Conservation (phyloP, 1,140 invertebrate species). For the Archivesica marissinica region DNA sequence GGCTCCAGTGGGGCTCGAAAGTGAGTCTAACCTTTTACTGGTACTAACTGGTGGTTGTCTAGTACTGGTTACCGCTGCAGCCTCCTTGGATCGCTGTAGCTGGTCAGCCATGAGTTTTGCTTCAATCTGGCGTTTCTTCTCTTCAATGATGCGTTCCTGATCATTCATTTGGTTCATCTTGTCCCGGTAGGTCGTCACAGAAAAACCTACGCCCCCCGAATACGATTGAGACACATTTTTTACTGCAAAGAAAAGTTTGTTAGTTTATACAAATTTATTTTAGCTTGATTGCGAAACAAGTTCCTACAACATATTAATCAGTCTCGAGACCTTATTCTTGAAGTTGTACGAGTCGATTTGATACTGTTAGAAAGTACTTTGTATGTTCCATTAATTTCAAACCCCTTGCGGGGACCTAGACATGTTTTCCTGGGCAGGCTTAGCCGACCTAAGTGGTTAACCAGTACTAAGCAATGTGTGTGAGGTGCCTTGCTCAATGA, state of each 20-base stretch:
- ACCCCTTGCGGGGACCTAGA: neutral
- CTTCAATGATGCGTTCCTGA: conserved; percentile 59
- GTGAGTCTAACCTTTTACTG: conserved; percentile 19
- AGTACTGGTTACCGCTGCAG: neutral
- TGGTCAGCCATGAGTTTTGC: conserved; percentile 41
- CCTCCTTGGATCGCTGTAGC: conserved; percentile 26
- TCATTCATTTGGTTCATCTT: conserved; percentile 62
- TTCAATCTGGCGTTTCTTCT: conserved; percentile 57
- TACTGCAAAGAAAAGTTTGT: neutral
- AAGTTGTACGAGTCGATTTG: neutral
- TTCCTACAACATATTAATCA: neutral
- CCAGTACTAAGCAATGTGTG: no score
- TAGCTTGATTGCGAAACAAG: neutral
- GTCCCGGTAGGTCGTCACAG: conserved; percentile 51
- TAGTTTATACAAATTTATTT: neutral
- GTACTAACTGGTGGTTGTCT: conserved; percentile 10
- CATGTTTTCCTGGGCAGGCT: neutral
- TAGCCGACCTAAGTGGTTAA: no score
- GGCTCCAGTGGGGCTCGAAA: no score
- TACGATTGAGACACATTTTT: conserved; percentile 46
- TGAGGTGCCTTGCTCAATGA: no score
- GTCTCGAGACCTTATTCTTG: neutral
- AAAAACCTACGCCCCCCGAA: conserved; percentile 37
- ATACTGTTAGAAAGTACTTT: neutral
- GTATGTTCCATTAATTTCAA: neutral